Percentiles rank a stretch among this genome's conserved stretches.
Conservation (phyloP, 2,888 invertebrate genomes). For the Drosophila borborema region DNA sequence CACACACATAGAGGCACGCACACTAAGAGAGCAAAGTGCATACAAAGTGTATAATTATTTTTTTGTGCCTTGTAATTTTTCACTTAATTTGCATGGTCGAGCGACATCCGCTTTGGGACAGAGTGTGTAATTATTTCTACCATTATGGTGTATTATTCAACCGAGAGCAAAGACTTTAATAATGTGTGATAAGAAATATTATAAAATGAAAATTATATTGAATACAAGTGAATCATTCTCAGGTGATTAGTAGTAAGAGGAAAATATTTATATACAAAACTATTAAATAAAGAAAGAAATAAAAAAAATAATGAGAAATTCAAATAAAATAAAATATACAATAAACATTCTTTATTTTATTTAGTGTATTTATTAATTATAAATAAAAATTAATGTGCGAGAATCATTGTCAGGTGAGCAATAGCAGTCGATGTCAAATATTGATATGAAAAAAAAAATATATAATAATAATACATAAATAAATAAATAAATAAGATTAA, state of each 20-base stretch:
- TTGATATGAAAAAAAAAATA: too few species aligned
- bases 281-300: neutral
- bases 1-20: slow-evolving; percentile 10
- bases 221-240: neutral
- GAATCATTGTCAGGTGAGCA: too few species aligned
- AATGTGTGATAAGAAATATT: slow-evolving; percentile 13
- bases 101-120: slow-evolving; percentile 60
- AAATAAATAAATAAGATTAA: too few species aligned
- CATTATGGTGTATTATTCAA: slow-evolving; percentile 27
- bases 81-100: slow-evolving; percentile 74
- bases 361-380: too few species aligned
- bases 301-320: too few species aligned
- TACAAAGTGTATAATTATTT: slow-evolving; percentile 64
- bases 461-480: too few species aligned
- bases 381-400: too few species aligned
- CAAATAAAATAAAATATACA: too few species aligned
- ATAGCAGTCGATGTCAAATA: too few species aligned
- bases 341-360: too few species aligned
- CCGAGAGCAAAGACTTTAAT: slow-evolving; percentile 20
- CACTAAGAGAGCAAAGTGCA: slow-evolving; percentile 35
- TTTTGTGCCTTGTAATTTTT: slow-evolving; percentile 73
- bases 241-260: neutral
- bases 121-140: slow-evolving; percentile 67
- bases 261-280: neutral
- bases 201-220: too few species aligned